Conservation (phyloP, 2,888 invertebrate genomes). For the Caenorhabditis sp. region DNA sequence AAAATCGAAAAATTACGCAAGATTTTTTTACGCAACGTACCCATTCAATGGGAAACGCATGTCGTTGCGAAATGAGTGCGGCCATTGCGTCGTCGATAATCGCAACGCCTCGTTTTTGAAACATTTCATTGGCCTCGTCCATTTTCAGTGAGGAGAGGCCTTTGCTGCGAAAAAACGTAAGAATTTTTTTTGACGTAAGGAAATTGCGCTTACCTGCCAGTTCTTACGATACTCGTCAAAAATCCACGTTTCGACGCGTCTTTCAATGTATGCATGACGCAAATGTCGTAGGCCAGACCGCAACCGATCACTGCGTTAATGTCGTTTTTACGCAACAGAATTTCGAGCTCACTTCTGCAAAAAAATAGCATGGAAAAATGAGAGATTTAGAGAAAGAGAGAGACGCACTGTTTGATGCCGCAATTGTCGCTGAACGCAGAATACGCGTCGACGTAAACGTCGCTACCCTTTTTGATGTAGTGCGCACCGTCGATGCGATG, state of each 20-base stretch:
- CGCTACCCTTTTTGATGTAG: slow-evolving; percentile 78
- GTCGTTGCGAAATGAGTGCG: slow-evolving; percentile 14
- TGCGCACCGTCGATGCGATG: slow-evolving; percentile 52
- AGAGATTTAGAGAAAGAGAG: background rate
- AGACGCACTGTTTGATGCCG: slow-evolving; percentile 75
- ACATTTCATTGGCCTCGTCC: slow-evolving; percentile 54
- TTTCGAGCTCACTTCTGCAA: slow-evolving; percentile 84
- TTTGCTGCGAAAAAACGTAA: slow-evolving; percentile 52
- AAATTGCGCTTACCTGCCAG: slow-evolving; percentile 58
- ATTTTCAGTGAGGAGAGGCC: slow-evolving; percentile 59
- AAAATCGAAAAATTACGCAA: slow-evolving; percentile 3
- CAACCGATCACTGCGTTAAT: slow-evolving; percentile 92
- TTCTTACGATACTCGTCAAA: slow-evolving; percentile 56
- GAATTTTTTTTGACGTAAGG: background rate
- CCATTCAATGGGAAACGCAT: slow-evolving; percentile 46
- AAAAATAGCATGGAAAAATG: no score
- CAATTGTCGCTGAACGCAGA: slow-evolving; percentile 98
- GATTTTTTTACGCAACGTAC: background rate
- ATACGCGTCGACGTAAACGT: slow-evolving; percentile 94
- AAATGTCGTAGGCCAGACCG: slow-evolving; percentile 92
- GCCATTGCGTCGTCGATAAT: slow-evolving; percentile 49
- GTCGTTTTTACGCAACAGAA: slow-evolving; percentile 81
- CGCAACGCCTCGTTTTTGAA: slow-evolving; percentile 55
- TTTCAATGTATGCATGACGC: slow-evolving; percentile 76
- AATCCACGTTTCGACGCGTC: slow-evolving; percentile 57